Evolutionary conservation across 1,140 invertebrate genomes (phyloP).

Genomic region (Tigriopus japonicus): DNA sequence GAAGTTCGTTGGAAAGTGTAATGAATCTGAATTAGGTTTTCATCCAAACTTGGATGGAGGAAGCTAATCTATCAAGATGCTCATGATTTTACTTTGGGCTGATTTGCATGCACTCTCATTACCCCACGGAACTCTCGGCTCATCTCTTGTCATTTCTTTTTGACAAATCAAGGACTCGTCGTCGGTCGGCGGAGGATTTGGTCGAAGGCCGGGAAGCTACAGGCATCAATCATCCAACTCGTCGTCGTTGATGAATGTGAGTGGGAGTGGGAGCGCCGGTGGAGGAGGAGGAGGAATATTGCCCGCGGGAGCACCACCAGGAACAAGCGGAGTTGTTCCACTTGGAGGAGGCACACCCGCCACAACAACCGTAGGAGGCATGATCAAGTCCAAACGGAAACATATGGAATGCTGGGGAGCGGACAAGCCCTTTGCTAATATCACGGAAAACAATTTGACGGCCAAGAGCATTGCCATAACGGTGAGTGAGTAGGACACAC

Average conservation of each 20-base stretch:
- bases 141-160: background rate
- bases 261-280: slow-evolving; percentile 12
- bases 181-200: slow-evolving; percentile 5
- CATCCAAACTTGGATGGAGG: too few relatives aligned
- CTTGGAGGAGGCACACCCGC: too few relatives aligned
- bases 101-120: too few relatives aligned
- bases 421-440: slow-evolving; percentile 82
- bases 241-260: background rate
- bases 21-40: too few relatives aligned
- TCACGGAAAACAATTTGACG: slow-evolving; percentile 58
- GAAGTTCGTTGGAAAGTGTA: too few relatives aligned
- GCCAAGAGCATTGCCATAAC: slow-evolving; percentile 79
- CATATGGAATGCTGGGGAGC: slow-evolving; percentile 85
- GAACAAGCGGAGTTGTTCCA: too few relatives aligned
- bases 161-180: background rate
- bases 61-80: too few relatives aligned
- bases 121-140: background rate
- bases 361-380: too few relatives aligned
- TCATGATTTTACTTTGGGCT: too few relatives aligned
- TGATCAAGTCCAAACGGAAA: slow-evolving; percentile 32
- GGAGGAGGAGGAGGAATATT: too few relatives aligned
- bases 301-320: too few relatives aligned
- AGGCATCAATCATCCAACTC: background rate
- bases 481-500: slow-evolving; percentile 34
- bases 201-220: slow-evolving; percentile 5